Base-by-base conservation (phyloP, 30 jellyfish, hydroid and myxozoan genomes). In the Chironex yamaguchii region DNA sequence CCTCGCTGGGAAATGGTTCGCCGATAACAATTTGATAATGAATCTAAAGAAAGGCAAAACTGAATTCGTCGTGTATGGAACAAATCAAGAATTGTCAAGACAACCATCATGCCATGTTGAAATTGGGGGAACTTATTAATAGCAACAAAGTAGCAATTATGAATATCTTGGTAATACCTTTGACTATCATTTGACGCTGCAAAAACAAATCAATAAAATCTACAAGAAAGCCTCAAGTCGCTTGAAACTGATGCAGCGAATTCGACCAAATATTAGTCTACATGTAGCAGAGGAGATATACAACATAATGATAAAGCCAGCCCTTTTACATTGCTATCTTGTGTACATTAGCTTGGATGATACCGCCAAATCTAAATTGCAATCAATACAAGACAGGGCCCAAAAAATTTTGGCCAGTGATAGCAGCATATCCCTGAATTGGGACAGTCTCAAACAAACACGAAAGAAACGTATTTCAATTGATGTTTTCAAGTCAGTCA, bases 221-320 rank as follows among this genome's bases (percentile, higher is more conserved):
- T 80, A 65, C 58, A 80, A 64, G 91, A 80, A 80, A 33, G 91
- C 91, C 74, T 62, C 91, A 64, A 35, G 74, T 80, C 91, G 74
- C 83, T 80, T 80, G 78, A 80, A 80, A 80, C 91, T 80, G 91
- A 82, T 80, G 91, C 91, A 80, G 35, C 84, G 91, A 63, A 64
- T 65, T 64, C 84, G 82, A 80, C 75, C 83, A 2, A 31, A 23
- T 64, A 80, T 48, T 80, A 80, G 81, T 48, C 84, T 74, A 32
- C 84, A 36, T 11, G 73, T 64, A 80, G 91, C 91, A 80, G 84
- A 80, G 83, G 36, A 53, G 91, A 65, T 80, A 62, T 65, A 62
- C 73, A 64, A 80, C 67, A 62, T 21, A 64, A 42, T 80, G 72
- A 80, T 65, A 32, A 62, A 74, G 74, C 84, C 74, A 80, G 73